These are phyloP conservation scores for Aurelia coerulea DNA, from an alignment of 30 jellyfish, hydroid and myxozoan genomes.

Conservation along the genomic window DNA sequence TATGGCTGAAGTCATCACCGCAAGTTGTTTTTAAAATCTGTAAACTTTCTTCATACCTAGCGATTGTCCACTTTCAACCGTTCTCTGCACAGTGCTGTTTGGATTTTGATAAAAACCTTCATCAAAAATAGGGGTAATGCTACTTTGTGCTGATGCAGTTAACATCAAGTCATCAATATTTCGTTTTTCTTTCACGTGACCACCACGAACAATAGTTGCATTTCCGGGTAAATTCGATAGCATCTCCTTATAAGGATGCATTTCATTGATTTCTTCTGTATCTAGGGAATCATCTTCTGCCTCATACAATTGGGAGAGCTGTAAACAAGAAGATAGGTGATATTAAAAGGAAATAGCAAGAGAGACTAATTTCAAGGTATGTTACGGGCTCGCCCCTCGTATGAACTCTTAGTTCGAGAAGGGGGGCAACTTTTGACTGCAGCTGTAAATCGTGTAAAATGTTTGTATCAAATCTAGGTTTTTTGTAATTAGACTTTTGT, in stretches of 20 bases:
- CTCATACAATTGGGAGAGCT: slow-evolving; percentile 71
- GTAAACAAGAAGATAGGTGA: not conserved
- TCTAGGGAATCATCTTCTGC: slow-evolving; percentile 70
- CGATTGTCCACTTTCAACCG: slow-evolving; percentile 32
- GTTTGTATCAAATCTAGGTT: too few species aligned
- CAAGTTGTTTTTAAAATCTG: not conserved
- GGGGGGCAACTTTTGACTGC: too few species aligned
- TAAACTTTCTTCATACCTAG: slow-evolving; percentile 16
- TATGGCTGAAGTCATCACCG: too few species aligned
- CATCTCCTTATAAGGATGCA: slow-evolving; percentile 95
- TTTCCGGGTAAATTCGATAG: slow-evolving; percentile 92
- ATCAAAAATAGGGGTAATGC: slow-evolving; percentile 35
- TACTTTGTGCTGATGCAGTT: slow-evolving; percentile 31
- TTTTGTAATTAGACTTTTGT: too few species aligned
- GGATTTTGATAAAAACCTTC: slow-evolving; percentile 36
- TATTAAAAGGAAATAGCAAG: too few species aligned
- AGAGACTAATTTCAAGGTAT: too few species aligned
- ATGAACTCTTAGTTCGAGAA: too few species aligned
- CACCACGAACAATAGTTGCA: slow-evolving; percentile 97
- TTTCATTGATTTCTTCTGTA: slow-evolving; percentile 49
- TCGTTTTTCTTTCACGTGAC: slow-evolving; percentile 85
- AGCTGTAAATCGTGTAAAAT: too few species aligned
- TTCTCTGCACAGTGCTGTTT: slow-evolving; percentile 58
- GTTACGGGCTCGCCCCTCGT: too few species aligned
- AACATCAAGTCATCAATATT: slow-evolving; percentile 44